A percentile compares a stretch with the other conserved stretches of the same genome.
Evolutionary conservation across 2,888 invertebrate species (phyloP).

Genomic region (Chrysotoxum bicinctum): DNA sequence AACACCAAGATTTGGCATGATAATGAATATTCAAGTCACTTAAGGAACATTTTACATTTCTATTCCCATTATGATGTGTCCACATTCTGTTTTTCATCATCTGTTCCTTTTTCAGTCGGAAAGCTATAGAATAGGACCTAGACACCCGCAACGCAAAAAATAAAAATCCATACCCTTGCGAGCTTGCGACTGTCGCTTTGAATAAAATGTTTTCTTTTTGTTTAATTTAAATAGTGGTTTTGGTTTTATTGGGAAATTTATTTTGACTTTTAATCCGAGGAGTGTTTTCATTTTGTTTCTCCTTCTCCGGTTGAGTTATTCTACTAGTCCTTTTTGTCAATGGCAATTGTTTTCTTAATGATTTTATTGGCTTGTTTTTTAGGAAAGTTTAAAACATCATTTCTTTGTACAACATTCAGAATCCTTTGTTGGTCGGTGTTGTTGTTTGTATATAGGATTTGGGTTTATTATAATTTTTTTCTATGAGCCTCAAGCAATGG

Average conservation of each 20-base stretch:
- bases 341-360: conserved; percentile 69
- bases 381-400: conserved; percentile 40
- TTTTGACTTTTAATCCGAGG: conserved; percentile 57
- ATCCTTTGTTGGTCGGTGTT: not conserved
- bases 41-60: conserved; percentile 79
- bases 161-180: not conserved
- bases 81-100: conserved; percentile 16
- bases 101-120: conserved; percentile 1
- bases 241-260: conserved; percentile 59
- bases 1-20: not conserved
- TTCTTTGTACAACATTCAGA: not conserved
- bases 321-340: conserved; percentile 48
- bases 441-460: not conserved
- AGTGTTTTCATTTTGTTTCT: conserved; percentile 43
- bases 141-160: not conserved
- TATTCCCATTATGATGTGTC: conserved; percentile 78
- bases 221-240: conserved; percentile 39
- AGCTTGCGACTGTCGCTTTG: conserved; percentile 32
- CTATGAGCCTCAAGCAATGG: not conserved
- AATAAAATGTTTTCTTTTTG: conserved; percentile 3
- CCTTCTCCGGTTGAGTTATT: not conserved
- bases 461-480: not conserved
- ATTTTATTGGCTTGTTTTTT: conserved; percentile 65
- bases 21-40: conserved; percentile 81
- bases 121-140: not conserved